Evolutionary conservation across 1,140 invertebrate genomes (phyloP).

Genomic region (Neuroterus valhalla): DNA sequence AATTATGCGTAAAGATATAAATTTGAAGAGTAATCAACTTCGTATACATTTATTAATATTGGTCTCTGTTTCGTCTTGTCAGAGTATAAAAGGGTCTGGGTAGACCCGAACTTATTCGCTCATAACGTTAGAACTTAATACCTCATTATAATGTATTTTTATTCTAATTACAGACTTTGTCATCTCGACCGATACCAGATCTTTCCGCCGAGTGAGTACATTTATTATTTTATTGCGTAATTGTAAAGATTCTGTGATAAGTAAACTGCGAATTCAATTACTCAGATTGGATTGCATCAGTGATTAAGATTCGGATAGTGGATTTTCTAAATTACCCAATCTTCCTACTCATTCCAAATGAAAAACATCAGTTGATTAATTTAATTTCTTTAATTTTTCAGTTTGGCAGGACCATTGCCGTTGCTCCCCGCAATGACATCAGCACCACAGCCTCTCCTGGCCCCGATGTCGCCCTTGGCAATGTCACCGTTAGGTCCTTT

Average conservation of each 20-base stretch:
- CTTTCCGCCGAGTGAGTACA: slow-evolving; percentile 66
- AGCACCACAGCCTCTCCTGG: slow-evolving; percentile 52
- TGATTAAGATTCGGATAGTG: no score
- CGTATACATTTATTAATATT: slow-evolving; percentile 11
- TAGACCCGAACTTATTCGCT: no score
- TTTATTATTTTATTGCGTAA: neutral
- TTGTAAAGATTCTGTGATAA: no score
- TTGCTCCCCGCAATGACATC: slow-evolving; percentile 63
- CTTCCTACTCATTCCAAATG: neutral
- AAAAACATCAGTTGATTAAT: neutral
- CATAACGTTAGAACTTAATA: no score
- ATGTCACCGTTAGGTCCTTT: slow-evolving; percentile 61
- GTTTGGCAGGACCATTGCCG: slow-evolving; percentile 37
- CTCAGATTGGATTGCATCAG: neutral
- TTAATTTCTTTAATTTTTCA: slow-evolving; percentile 15
- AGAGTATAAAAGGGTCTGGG: no score
- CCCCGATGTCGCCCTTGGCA: slow-evolving; percentile 65
- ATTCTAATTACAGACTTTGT: slow-evolving; percentile 49
- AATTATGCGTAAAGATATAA: no score
- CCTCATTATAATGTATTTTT: neutral
- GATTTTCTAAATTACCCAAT: no score
- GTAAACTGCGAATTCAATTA: neutral
- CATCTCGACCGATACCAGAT: slow-evolving; percentile 57
- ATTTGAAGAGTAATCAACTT: no score
- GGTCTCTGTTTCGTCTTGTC: neutral